A percentile compares a stretch with the other conserved stretches of the same genome.
Conservation (phyloP, 2,113 vertebrate genomes). For the Mus spicilegus region DNA sequence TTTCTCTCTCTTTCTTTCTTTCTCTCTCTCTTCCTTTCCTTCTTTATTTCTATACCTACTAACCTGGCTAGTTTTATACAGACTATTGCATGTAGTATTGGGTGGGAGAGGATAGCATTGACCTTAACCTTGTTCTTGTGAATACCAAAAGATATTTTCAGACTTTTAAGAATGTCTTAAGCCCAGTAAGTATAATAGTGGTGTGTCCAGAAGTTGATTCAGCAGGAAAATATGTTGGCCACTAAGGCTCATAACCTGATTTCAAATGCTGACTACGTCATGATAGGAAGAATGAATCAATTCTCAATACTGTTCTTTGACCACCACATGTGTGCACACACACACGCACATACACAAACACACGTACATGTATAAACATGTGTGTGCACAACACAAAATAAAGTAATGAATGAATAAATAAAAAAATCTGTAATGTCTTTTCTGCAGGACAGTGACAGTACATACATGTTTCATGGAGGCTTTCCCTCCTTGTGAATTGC, state of each 20-base stretch:
- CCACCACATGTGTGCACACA: not conserved
- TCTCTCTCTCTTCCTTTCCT: not conserved
- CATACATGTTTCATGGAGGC: not conserved
- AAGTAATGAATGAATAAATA: not conserved
- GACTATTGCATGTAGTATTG: not conserved
- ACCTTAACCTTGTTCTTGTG: not conserved
- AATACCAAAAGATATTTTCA: not conserved
- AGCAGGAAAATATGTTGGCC: not conserved
- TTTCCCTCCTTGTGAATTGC: not conserved
- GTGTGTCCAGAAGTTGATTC: too few relatives aligned
- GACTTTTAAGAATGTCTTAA: not conserved
- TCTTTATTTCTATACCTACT: not conserved
- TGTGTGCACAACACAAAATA: not conserved
- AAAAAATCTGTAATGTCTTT: not conserved
- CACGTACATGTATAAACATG: not conserved
- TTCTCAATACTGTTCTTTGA: not conserved
- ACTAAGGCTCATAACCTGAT: not conserved
- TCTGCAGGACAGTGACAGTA: not conserved
- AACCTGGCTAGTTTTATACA: not conserved
- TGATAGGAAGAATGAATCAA: not conserved
- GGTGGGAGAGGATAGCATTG: fast-evolving
- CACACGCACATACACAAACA: not conserved
- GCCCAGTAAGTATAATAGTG: not conserved
- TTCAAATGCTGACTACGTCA: not conserved
- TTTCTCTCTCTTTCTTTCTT: not conserved